These are phyloP conservation scores for Vanessa cardui DNA, from an alignment of 2,888 invertebrate species.

Conservation along the genomic window DNA sequence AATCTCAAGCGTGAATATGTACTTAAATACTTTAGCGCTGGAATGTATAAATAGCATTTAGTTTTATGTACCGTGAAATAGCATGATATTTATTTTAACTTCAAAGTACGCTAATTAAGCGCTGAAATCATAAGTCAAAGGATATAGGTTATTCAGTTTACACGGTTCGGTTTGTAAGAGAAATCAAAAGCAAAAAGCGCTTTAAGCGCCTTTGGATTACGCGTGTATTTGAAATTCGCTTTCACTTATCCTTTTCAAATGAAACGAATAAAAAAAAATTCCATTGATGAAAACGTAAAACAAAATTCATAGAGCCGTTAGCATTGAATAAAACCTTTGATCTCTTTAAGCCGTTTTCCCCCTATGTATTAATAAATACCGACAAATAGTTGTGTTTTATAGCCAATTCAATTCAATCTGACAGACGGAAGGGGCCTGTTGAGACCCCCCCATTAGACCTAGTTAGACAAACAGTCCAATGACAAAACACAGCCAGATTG, in stretches of 20 bases:
- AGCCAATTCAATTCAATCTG: constrained; percentile 52
- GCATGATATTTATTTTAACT: not conserved
- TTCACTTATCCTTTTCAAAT: not conserved
- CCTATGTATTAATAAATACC: constrained; percentile 29
- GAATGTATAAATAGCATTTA: too few relatives aligned
- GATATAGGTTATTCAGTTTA: not conserved
- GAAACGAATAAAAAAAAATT: not conserved
- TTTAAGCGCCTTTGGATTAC: not conserved
- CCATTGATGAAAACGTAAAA: constrained; percentile 7
- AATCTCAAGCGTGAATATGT: too few relatives aligned
- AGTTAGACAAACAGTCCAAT: constrained; percentile 59
- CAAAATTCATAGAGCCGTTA: not conserved
- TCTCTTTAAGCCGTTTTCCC: constrained; percentile 6
- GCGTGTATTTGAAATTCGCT: not conserved
- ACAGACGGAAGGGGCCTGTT: constrained; percentile 60
- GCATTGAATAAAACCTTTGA: constrained; percentile 5
- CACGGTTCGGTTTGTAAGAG: not conserved
- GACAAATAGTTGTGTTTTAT: constrained; percentile 43
- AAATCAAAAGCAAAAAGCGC: not conserved
- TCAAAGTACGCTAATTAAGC: not conserved
- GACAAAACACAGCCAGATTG: constrained; percentile 66
- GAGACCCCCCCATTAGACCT: constrained; percentile 56
- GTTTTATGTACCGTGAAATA: too few relatives aligned
- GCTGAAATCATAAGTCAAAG: constrained; percentile 4
- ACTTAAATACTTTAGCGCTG: too few relatives aligned